These are phyloP conservation scores for Drosophila simulans DNA, from an alignment of 1,140 invertebrate species.

Conservation along the genomic window DNA sequence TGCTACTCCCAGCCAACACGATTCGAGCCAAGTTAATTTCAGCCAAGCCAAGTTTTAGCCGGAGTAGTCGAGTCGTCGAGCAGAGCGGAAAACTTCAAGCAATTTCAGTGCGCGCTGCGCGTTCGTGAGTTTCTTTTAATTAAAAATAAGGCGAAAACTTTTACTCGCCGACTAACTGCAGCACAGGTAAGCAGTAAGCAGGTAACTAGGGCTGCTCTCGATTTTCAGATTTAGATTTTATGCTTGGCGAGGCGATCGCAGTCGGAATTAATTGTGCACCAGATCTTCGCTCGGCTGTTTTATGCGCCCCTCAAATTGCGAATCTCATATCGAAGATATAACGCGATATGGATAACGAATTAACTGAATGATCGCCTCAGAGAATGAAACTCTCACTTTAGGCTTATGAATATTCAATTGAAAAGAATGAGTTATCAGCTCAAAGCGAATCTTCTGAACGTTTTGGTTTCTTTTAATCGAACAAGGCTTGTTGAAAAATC, in stretches of 20 bases:
- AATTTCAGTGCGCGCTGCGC: constrained; percentile 41
- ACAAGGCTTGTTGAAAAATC: too few relatives aligned
- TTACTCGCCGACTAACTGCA: constrained; percentile 58
- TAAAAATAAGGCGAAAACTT: constrained; percentile 81
- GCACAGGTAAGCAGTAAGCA: constrained; percentile 73
- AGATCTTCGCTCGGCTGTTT: constrained; percentile 28
- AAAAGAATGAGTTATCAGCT: constrained; percentile 3
- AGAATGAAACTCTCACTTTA: constrained; percentile 9
- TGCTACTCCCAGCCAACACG: constrained; percentile 21
- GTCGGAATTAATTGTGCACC: constrained; percentile 47
- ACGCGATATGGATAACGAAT: constrained; percentile 13
- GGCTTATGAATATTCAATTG: constrained; percentile 11
- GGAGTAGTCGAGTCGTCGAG: constrained; percentile 11
- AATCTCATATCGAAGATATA: constrained; percentile 14
- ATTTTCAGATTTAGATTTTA: constrained; percentile 81
- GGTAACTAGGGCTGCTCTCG: constrained; percentile 78
- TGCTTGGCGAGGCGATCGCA: constrained; percentile 76
- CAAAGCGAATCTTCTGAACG: background rate
- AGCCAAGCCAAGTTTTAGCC: constrained; percentile 4
- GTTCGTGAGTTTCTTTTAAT: constrained; percentile 80
- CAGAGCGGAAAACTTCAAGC: constrained; percentile 62
- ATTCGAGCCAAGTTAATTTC: constrained; percentile 18
- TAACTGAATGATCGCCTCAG: background rate
- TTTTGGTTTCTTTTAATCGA: too few relatives aligned
- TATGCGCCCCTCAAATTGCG: background rate